Evolutionary conservation across 1,140 invertebrate genomes (phyloP).

Genomic region (Phymorhynchus buccinoides): DNA sequence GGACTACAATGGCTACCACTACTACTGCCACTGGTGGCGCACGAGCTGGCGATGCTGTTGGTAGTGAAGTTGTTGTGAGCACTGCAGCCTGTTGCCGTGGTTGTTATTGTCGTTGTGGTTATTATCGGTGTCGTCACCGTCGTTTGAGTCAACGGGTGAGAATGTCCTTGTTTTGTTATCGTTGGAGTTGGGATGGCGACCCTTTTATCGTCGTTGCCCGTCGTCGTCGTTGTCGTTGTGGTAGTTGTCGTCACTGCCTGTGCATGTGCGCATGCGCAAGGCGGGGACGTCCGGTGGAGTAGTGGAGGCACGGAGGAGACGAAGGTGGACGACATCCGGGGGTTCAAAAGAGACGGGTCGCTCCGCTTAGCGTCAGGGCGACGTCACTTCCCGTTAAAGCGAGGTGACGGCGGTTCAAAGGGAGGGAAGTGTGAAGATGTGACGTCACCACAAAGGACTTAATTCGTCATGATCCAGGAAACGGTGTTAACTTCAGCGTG

Average conservation of each 20-base stretch:
- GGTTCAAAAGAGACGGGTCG: not conserved
- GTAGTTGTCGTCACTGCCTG: not conserved
- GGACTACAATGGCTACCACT: not conserved
- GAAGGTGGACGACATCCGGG: conserved; percentile 25
- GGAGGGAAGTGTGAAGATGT: no score
- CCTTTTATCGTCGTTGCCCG: no score
- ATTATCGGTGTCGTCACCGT: no score
- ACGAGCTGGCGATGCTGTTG: not conserved
- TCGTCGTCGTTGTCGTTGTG: not conserved
- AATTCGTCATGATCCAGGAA: no score
- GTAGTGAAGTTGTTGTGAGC: not conserved
- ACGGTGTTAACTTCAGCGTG: no score
- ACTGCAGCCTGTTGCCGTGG: not conserved
- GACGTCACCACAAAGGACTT: no score
- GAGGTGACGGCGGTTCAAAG: not conserved
- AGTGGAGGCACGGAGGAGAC: not conserved
- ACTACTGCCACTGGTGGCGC: not conserved
- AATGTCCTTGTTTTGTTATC: no score
- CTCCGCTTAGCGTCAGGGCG: not conserved
- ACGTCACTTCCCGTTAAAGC: not conserved
- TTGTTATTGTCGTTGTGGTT: no score
- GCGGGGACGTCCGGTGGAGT: not conserved
- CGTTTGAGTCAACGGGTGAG: no score
- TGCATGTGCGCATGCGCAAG: conserved; percentile 21
- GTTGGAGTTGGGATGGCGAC: no score